Evolutionary conservation across 2,888 invertebrate species (phyloP).

Genomic region (Perizoma affinitatum): DNA sequence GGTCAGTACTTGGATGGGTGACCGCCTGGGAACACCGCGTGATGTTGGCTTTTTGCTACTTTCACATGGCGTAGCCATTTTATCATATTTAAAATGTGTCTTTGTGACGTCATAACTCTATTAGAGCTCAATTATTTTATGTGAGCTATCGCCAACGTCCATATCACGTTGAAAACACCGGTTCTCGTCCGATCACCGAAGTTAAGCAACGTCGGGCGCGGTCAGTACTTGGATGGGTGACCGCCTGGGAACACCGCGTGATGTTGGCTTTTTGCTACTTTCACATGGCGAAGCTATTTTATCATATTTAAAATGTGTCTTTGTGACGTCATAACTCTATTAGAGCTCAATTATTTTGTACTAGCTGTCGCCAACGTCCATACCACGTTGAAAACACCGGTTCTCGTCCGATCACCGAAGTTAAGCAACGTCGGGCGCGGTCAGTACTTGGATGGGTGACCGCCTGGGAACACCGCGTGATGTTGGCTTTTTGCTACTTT

Average conservation of each 20-base stretch:
- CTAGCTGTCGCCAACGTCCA: slow-evolving; percentile 20
- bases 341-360: too few relatives aligned
- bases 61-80: too few relatives aligned
- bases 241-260: slow-evolving; percentile 67
- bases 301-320: neutral
- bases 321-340: too few relatives aligned
- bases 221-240: slow-evolving; percentile 77
- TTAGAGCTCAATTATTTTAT: too few relatives aligned
- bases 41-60: slow-evolving; percentile 38
- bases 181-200: slow-evolving; percentile 77
- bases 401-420: slow-evolving; percentile 76
- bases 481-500: slow-evolving; percentile 18
- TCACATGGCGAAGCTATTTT: neutral
- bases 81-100: too few relatives aligned
- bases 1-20: slow-evolving; percentile 81
- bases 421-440: slow-evolving; percentile 74
- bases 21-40: slow-evolving; percentile 69
- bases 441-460: slow-evolving; percentile 77
- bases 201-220: slow-evolving; percentile 74
- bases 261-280: slow-evolving; percentile 55
- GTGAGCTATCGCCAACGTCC: slow-evolving; percentile 36
- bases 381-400: slow-evolving; percentile 67
- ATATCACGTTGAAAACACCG: slow-evolving; percentile 66
- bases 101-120: too few relatives aligned
- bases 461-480: slow-evolving; percentile 71